These are phyloP conservation scores for Microctonus brassicae DNA, from an alignment of 2,888 invertebrate genomes.

Conservation along the genomic window DNA sequence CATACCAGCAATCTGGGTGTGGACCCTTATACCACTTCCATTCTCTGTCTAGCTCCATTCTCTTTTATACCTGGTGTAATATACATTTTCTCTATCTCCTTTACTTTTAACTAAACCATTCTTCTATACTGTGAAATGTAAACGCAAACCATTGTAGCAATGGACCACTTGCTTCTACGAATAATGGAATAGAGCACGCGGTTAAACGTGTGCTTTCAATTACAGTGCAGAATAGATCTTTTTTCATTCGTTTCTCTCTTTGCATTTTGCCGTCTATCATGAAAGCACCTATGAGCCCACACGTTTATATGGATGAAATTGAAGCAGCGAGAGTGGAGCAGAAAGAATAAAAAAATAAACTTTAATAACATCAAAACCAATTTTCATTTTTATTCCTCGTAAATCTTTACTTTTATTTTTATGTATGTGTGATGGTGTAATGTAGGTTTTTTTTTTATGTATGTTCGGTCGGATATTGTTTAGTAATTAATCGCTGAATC, in stretches of 20 bases:
- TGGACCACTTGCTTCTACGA: constrained; percentile 20
- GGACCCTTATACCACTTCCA: background rate
- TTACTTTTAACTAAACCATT: background rate
- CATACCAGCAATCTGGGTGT: constrained; percentile 11
- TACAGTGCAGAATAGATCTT: background rate
- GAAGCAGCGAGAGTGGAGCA: background rate
- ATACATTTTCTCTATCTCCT: background rate
- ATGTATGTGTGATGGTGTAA: background rate
- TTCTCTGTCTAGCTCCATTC: background rate
- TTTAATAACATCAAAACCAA: background rate
- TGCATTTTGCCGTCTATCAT: background rate
- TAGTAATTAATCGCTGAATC: too few species aligned
- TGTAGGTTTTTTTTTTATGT: background rate
- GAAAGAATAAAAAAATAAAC: background rate
- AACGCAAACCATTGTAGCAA: background rate
- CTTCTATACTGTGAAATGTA: background rate
- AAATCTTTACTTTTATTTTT: background rate
- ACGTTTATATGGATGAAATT: too few species aligned
- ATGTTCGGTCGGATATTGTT: too few species aligned
- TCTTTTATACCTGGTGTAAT: background rate
- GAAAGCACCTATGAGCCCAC: background rate
- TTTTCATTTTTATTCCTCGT: background rate
- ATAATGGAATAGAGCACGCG: background rate
- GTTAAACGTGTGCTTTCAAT: background rate
- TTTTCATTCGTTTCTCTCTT: background rate